A percentile compares a stretch with the other conserved stretches of the same genome.
Evolutionary conservation across 2,113 vertebrate genomes (phyloP).

Genomic region (Murina feae): DNA sequence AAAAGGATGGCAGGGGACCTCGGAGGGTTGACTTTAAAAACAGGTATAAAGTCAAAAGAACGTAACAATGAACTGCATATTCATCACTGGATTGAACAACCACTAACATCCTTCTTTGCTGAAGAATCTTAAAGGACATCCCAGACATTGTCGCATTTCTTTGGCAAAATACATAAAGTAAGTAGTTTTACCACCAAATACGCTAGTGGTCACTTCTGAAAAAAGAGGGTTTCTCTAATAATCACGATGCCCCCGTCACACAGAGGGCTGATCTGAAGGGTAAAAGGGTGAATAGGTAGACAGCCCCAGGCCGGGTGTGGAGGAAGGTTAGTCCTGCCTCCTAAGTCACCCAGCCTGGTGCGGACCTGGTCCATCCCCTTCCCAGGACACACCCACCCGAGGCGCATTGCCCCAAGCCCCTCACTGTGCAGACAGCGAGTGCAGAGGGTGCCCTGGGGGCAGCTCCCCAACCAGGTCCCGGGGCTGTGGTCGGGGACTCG

Average conservation of each 20-base stretch:
- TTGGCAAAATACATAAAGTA: background rate
- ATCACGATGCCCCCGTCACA: fast-evolving
- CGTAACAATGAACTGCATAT: background rate
- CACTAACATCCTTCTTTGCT: background rate
- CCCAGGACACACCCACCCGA: background rate
- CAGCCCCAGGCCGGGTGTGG: background rate
- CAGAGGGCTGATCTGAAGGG: background rate
- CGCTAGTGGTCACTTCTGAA: background rate
- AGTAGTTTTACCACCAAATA: background rate
- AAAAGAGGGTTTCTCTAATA: background rate
- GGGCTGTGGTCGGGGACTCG: fast-evolving
- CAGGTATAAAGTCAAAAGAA: background rate
- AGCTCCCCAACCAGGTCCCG: fast-evolving
- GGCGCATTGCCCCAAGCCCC: background rate
- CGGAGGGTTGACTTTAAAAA: background rate
- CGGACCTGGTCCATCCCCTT: background rate
- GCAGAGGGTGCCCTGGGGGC: no score
- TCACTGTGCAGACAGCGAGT: no score
- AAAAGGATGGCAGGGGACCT: background rate
- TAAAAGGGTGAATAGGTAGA: background rate
- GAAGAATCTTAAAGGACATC: background rate
- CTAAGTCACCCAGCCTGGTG: background rate
- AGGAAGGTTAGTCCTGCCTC: background rate
- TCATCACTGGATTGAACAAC: background rate
- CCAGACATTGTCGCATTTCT: background rate